Evolutionary conservation across 2,888 invertebrate species (phyloP).

Genomic region (Drosophila stalkeri): DNA sequence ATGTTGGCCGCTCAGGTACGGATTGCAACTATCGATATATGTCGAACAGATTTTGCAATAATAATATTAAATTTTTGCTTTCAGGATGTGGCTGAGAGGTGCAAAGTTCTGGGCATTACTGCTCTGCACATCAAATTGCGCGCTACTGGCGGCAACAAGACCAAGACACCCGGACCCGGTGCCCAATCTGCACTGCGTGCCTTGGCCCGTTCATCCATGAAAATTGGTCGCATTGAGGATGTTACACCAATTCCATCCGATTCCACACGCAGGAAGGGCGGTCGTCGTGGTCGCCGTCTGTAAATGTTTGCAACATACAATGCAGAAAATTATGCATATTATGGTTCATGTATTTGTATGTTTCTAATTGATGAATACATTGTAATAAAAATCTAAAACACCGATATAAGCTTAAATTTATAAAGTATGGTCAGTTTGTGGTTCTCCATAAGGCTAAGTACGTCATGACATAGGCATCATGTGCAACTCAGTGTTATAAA

Average conservation of each 20-base stretch:
- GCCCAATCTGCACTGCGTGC: slow-evolving; percentile 99
- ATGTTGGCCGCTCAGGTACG: slow-evolving; percentile 99
- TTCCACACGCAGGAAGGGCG: slow-evolving; percentile 99
- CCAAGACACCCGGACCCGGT: slow-evolving; percentile 99
- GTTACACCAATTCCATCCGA: slow-evolving; percentile 99
- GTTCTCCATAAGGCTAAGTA: neutral
- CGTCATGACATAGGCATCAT: no score
- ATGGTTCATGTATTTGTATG: slow-evolving; percentile 37
- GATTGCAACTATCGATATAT: neutral
- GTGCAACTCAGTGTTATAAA: no score
- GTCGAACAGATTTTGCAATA: neutral
- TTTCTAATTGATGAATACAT: slow-evolving; percentile 37
- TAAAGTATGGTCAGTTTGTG: neutral
- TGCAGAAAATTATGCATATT: slow-evolving; percentile 15
- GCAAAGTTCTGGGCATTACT: slow-evolving; percentile 98
- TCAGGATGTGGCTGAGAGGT: slow-evolving; percentile 99
- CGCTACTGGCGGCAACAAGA: slow-evolving; percentile 99
- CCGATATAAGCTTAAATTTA: slow-evolving; percentile 8
- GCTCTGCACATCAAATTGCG: slow-evolving; percentile 99
- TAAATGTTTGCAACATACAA: slow-evolving; percentile 86
- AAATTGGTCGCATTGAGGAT: slow-evolving; percentile 99
- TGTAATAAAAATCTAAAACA: slow-evolving; percentile 31
- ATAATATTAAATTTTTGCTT: neutral
- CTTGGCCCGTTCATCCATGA: slow-evolving; percentile 99
- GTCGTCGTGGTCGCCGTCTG: slow-evolving; percentile 99